Conservation (phyloP, 2,888 invertebrate species). For the Cotesia congregata region DNA sequence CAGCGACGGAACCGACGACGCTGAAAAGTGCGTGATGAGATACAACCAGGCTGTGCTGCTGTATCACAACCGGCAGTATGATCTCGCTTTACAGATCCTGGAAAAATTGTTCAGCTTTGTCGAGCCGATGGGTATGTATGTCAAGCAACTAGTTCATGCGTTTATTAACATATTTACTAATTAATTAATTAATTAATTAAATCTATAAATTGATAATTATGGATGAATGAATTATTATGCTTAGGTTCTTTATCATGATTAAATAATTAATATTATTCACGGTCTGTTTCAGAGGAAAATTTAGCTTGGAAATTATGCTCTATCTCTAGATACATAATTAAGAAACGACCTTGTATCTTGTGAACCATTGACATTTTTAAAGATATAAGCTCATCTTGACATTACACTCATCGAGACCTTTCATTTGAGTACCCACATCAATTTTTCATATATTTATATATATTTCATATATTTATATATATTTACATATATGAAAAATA, state of each 20-base stretch:
- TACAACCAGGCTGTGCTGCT: conserved; percentile 86
- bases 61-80: conserved; percentile 83
- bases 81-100: conserved; percentile 76
- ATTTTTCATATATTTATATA: no score
- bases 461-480: no score
- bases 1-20: conserved; percentile 71
- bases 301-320: conserved; percentile 72
- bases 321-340: no score
- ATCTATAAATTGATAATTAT: neutral
- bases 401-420: no score
- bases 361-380: no score
- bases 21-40: conserved; percentile 78
- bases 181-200: conserved; percentile 1
- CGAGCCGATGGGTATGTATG: conserved; percentile 76
- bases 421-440: no score
- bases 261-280: conserved; percentile 21
- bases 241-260: neutral
- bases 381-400: no score
- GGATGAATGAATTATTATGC: neutral
- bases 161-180: neutral
- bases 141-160: neutral
- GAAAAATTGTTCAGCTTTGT: conserved; percentile 77
- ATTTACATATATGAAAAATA: no score
- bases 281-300: conserved; percentile 73
- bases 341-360: no score